These are phyloP conservation scores for Hydrozoanthus tunicans DNA, from an alignment of 64 coral and sea anemone genomes.

Conservation along the genomic window DNA sequence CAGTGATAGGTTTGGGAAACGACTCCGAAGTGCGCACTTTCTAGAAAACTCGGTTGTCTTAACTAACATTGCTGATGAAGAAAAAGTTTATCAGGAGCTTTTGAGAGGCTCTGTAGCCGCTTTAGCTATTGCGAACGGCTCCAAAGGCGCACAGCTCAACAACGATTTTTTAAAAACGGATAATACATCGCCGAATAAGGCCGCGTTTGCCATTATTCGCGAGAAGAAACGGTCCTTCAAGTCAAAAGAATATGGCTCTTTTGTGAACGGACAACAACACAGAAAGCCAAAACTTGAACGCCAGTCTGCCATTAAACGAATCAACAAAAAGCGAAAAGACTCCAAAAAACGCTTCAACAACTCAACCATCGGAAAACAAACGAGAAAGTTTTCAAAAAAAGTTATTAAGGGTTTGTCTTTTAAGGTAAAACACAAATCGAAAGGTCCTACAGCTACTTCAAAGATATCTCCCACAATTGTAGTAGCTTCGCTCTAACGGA, in stretches of 20 bases:
- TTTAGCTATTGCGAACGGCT: conserved; percentile 19
- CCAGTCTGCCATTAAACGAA: conserved; percentile 4
- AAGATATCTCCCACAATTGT: conserved; percentile 7
- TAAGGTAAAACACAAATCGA: conserved; percentile 20
- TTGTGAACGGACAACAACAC: conserved; percentile 7
- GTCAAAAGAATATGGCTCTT: conserved; percentile 24
- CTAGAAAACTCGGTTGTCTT: not conserved
- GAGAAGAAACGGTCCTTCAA: conserved; percentile 18
- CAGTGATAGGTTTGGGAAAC: not conserved
- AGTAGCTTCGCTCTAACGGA: conserved; percentile 8
- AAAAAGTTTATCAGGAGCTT: conserved; percentile 1
- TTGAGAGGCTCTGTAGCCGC: conserved; percentile 24
- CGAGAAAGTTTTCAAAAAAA: conserved; percentile 29
- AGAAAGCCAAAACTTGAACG: not conserved
- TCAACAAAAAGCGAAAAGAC: conserved; percentile 10
- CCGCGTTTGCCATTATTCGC: not conserved
- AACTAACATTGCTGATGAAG: not conserved
- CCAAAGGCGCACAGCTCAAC: not conserved
- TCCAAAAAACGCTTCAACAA: conserved; percentile 29
- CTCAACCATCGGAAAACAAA: conserved; percentile 38
- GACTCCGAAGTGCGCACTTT: not conserved
- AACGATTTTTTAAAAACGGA: not conserved
- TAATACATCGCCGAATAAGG: not conserved
- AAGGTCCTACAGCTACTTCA: not conserved
- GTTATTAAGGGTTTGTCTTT: conserved; percentile 2